Evolutionary conservation across 30 jellyfish, hydroid and myxozoan species (phyloP).

Genomic region (Catostylus mosaicus): DNA sequence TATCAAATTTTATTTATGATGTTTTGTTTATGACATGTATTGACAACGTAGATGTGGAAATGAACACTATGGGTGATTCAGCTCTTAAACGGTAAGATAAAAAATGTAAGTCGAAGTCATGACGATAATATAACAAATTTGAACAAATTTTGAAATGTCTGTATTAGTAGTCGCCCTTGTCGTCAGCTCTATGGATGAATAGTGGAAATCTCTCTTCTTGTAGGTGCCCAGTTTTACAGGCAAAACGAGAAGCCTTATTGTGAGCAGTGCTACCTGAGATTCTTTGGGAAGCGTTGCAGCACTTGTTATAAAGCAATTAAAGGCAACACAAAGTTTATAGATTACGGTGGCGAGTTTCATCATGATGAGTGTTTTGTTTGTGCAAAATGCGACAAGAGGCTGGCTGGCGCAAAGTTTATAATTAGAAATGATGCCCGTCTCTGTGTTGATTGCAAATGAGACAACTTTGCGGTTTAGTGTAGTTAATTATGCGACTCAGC

Average conservation of each 20-base stretch:
- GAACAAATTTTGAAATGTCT: not conserved
- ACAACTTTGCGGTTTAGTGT: not conserved
- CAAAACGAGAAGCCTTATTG: constrained; percentile 83
- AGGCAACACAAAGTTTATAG: constrained; percentile 91
- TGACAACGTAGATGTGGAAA: too few species aligned
- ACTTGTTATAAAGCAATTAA: constrained; percentile 83
- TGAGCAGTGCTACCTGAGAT: constrained; percentile 84
- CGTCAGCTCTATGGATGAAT: not conserved
- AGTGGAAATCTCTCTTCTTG: not conserved
- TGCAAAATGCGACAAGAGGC: constrained; percentile 60
- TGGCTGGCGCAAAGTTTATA: constrained; percentile 91
- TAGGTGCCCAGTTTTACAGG: constrained; percentile 88
- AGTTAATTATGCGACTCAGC: not conserved
- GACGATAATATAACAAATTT: too few species aligned
- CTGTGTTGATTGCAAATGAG: constrained; percentile 85
- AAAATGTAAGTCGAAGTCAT: too few species aligned
- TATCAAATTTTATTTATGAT: too few species aligned
- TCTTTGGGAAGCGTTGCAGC: constrained; percentile 88
- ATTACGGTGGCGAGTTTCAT: constrained; percentile 79
- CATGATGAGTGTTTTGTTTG: constrained; percentile 94
- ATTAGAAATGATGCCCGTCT: constrained; percentile 81
- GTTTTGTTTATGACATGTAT: too few species aligned
- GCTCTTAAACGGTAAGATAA: too few species aligned
- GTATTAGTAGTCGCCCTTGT: not conserved
- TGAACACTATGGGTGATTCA: too few species aligned